A percentile compares a stretch with the other conserved stretches of the same genome.
Evolutionary conservation across 2,113 vertebrate genomes (phyloP).

Genomic region (Mustela nigripes): DNA sequence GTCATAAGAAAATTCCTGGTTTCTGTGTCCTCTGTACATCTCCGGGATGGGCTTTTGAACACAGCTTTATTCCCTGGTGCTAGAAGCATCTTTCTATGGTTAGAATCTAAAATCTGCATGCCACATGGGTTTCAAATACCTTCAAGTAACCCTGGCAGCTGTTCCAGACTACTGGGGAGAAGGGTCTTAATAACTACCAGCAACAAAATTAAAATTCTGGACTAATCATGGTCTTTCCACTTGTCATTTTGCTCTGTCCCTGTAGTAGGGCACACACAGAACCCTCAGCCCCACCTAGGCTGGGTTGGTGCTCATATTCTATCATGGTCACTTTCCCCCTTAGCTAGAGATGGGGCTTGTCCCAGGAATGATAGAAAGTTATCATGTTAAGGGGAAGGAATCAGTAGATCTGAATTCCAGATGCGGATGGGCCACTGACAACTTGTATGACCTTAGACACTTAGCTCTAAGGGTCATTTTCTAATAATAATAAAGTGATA

Average conservation of each 20-base stretch:
- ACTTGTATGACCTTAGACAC: background rate
- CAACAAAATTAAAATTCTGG: background rate
- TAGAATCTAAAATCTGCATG: background rate
- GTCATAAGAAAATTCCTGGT: background rate
- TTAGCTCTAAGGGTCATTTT: background rate
- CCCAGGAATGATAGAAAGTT: background rate
- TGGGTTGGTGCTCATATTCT: background rate
- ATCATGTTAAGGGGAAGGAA: background rate
- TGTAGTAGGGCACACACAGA: fast-evolving
- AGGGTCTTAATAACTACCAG: background rate
- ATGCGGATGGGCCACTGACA: background rate
- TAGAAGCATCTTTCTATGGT: background rate
- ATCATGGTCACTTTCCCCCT: background rate
- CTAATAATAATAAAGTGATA: background rate
- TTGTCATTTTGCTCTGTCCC: background rate
- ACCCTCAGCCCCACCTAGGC: background rate
- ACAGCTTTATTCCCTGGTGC: background rate
- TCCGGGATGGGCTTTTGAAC: background rate
- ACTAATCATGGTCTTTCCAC: background rate
- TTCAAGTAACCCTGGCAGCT: background rate
- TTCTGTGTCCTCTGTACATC: background rate
- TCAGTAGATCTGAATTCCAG: background rate
- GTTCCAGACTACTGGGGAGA: background rate
- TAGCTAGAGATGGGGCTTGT: background rate
- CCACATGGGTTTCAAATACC: background rate